These are phyloP conservation scores for Onychomys leucogaster DNA, from an alignment of 2,797 vertebrate species.

Conservation along the genomic window DNA sequence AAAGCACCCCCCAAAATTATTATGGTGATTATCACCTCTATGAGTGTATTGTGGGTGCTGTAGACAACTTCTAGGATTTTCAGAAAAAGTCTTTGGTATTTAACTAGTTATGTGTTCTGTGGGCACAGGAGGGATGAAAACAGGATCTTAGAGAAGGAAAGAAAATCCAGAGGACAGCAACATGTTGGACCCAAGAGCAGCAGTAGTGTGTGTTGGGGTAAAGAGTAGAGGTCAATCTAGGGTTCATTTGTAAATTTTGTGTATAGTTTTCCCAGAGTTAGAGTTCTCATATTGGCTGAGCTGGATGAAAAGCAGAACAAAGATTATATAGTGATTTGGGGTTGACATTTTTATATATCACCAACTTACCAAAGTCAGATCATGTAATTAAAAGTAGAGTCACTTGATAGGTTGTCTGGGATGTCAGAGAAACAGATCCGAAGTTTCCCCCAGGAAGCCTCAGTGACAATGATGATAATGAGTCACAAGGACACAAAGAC, in stretches of 20 bases:
- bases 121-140: neutral
- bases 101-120: neutral
- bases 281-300: neutral
- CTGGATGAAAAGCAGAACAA: slow-evolving; percentile 25
- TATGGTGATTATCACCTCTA: neutral
- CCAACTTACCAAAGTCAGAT: slow-evolving; percentile 58
- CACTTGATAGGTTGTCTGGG: slow-evolving; percentile 45
- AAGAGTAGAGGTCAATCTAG: neutral
- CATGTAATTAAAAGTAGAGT: slow-evolving; percentile 69
- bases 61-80: neutral
- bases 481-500: slow-evolving; percentile 79
- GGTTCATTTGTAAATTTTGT: neutral
- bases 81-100: neutral
- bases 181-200: neutral
- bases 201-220: neutral
- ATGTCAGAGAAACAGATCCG: slow-evolving; percentile 55
- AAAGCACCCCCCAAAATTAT: neutral
- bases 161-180: neutral
- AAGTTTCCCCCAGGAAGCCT: slow-evolving; percentile 51
- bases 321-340: slow-evolving; percentile 24
- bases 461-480: slow-evolving; percentile 71
- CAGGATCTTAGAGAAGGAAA: neutral
- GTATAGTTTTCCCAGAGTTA: slow-evolving; percentile 1
- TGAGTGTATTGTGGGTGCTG: neutral
- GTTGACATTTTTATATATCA: slow-evolving; percentile 47